Conservation (phyloP, 2,113 vertebrate species). For the Odontophorus gujanensis region DNA sequence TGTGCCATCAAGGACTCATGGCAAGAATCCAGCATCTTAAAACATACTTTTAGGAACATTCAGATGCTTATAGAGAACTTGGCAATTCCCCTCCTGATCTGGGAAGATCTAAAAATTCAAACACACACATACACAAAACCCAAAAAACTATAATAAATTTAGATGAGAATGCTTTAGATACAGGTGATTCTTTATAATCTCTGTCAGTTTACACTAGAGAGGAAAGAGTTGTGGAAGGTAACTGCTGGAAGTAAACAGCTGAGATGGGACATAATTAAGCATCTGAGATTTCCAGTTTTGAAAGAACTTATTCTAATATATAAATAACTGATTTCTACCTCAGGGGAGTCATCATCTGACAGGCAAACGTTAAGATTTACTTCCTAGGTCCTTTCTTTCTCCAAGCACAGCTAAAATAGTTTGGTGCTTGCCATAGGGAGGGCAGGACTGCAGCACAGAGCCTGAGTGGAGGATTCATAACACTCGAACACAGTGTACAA, state of each 20-base stretch:
- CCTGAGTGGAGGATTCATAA: neutral
- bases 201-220: neutral
- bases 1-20: neutral
- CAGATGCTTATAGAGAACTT: neutral
- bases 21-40: neutral
- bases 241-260: neutral
- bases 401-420: neutral
- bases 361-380: neutral
- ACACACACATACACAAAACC: neutral
- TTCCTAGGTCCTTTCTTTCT: neutral
- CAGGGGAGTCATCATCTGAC: neutral
- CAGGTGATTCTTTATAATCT: neutral
- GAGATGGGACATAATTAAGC: neutral
- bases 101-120: neutral
- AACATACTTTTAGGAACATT: neutral
- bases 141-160: neutral
- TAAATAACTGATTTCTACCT: slow-evolving; percentile 1
- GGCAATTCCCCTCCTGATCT: neutral
- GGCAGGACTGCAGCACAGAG: neutral
- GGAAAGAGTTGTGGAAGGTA: neutral
- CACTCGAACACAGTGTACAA: neutral
- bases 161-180: neutral
- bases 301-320: neutral
- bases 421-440: neutral
- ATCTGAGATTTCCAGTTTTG: neutral